phyloP scores from a whole-genome alignment of 2,797 vertebrate species.

The Melanotaenia maccullochi region DNA sequence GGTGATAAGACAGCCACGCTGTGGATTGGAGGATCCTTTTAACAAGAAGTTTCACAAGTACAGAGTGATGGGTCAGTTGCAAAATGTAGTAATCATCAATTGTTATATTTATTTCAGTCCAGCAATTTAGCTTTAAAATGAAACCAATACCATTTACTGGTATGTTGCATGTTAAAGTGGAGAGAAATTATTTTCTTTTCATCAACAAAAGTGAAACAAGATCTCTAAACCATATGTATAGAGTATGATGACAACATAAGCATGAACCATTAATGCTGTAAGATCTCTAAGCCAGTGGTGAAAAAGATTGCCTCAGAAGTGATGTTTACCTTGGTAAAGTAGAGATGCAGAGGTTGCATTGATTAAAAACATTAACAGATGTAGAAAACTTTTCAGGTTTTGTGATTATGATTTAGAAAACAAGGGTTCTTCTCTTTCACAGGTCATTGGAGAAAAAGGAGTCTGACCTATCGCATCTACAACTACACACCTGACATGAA shows the following conservation, averaged over 20 bases:
- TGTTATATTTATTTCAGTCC: not conserved
- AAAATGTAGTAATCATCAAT: no score
- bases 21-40: slow-evolving; percentile 90
- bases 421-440: slow-evolving; percentile 2
- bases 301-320: not conserved
- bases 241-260: not conserved
- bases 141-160: not conserved
- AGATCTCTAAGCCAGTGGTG: not conserved
- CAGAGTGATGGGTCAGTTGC: slow-evolving; percentile 83
- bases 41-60: slow-evolving; percentile 87
- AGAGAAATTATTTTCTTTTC: not conserved
- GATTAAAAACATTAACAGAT: not conserved
- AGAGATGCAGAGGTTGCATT: not conserved
- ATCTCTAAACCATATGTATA: not conserved
- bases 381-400: not conserved
- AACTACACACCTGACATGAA: slow-evolving; percentile 87
- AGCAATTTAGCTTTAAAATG: not conserved
- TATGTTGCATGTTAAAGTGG: not conserved
- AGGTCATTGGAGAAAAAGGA: slow-evolving; percentile 89
- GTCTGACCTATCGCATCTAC: slow-evolving; percentile 87
- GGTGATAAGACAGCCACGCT: slow-evolving; percentile 88
- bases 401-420: not conserved
- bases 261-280: not conserved
- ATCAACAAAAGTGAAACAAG: not conserved
- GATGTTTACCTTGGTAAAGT: not conserved